phyloP scores from a whole-genome alignment of 2,888 invertebrate genomes.

The Sphaeridia pumilis region DNA sequence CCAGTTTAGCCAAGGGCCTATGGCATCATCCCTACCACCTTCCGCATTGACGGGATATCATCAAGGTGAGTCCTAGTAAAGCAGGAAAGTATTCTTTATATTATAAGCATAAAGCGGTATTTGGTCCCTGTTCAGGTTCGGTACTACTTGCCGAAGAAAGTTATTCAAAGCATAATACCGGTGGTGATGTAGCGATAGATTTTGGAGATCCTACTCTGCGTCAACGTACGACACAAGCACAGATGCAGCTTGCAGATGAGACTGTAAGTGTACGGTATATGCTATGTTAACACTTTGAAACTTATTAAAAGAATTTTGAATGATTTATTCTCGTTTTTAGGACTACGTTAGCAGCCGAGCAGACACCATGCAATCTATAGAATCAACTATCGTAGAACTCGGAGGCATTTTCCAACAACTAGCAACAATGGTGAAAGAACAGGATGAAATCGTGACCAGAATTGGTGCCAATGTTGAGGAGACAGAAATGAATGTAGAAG shows the following conservation, averaged over 20 bases:
- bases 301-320: no score
- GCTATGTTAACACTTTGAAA: not conserved
- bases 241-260: slow-evolving; percentile 68
- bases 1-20: slow-evolving; percentile 66
- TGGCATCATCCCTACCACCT: slow-evolving; percentile 51
- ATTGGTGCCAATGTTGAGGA: slow-evolving; percentile 96
- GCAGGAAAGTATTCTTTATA: not conserved
- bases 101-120: no score
- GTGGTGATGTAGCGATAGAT: slow-evolving; percentile 65
- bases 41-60: slow-evolving; percentile 46
- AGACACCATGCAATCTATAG: slow-evolving; percentile 98
- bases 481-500: slow-evolving; percentile 90
- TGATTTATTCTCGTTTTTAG: slow-evolving; percentile 34
- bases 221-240: slow-evolving; percentile 44
- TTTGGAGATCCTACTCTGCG: slow-evolving; percentile 52
- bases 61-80: slow-evolving; percentile 37
- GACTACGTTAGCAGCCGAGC: slow-evolving; percentile 85
- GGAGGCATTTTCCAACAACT: slow-evolving; percentile 97
- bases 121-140: slow-evolving; percentile 1
- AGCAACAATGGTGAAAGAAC: slow-evolving; percentile 94
- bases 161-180: slow-evolving; percentile 27
- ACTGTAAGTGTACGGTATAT: slow-evolving; percentile 40
- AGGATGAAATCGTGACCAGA: slow-evolving; percentile 94
- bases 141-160: not conserved
- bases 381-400: slow-evolving; percentile 94